Evolutionary conservation across 2,797 vertebrate species (phyloP).

Genomic region (Crenuchus spilurus): DNA sequence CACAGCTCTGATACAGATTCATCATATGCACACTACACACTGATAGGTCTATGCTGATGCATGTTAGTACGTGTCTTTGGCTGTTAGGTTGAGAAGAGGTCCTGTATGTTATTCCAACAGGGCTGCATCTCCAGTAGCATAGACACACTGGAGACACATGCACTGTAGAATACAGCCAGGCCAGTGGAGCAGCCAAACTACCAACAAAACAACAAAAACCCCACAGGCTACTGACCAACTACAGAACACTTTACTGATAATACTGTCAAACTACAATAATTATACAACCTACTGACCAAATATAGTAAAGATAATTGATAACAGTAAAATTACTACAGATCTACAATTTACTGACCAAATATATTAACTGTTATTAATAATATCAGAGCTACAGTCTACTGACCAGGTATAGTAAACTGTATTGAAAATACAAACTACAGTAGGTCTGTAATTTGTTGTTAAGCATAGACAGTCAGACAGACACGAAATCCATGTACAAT

Average conservation of each 20-base stretch:
- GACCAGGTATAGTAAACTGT: neutral
- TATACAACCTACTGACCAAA: neutral
- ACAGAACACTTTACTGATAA: too few species aligned
- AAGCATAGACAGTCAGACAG: too few species aligned
- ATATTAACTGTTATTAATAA: neutral
- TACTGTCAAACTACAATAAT: neutral
- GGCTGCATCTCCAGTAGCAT: conserved; percentile 91
- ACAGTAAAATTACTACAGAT: neutral
- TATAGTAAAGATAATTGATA: neutral
- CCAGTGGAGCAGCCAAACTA: conserved; percentile 25
- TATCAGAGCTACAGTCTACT: neutral
- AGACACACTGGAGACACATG: conserved; percentile 99
- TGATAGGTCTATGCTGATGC: conserved; percentile 1
- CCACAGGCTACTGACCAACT: neutral
- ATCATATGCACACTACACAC: conserved; percentile 6
- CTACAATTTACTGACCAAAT: neutral
- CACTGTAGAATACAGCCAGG: conserved; percentile 91
- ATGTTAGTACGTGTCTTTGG: neutral
- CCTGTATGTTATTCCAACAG: conserved; percentile 98
- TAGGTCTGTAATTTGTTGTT: too few species aligned
- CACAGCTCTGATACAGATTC: too few species aligned
- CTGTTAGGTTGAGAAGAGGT: conserved; percentile 62
- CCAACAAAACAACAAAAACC: neutral
- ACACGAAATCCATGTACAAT: too few species aligned
- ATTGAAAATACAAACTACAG: neutral